Evolutionary conservation across 2,113 vertebrate species (phyloP).

Genomic region (Solea solea): DNA sequence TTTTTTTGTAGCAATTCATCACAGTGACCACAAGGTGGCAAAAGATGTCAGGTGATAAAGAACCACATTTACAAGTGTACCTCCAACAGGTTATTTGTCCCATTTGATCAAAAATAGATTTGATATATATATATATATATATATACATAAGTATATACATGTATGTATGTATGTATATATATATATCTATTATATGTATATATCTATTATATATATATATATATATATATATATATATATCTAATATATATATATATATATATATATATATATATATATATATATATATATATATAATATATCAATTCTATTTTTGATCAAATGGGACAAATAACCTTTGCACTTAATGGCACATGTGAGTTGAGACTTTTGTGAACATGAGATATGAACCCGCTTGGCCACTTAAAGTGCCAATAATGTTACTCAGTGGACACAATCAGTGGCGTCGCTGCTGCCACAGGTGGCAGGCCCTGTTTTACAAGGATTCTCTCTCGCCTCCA

Average conservation of each 20-base stretch:
- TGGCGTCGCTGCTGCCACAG: conserved; percentile 33
- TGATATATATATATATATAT: too few relatives aligned
- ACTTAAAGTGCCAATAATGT: conserved; percentile 21
- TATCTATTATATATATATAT: too few relatives aligned
- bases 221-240: too few relatives aligned
- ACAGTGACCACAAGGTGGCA: conserved; percentile 45
- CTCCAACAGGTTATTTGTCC: too few relatives aligned
- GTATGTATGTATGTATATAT: too few relatives aligned
- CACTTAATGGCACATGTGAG: neutral
- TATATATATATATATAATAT: too few relatives aligned
- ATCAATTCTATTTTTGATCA: neutral
- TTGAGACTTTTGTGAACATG: neutral
- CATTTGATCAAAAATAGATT: too few relatives aligned
- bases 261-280: too few relatives aligned
- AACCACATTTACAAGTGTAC: neutral
- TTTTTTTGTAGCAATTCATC: neutral
- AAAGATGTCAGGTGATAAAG: neutral
- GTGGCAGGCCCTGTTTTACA: conserved; percentile 66
- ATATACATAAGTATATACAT: too few relatives aligned
- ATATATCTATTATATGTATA: too few relatives aligned
- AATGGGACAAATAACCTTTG: neutral
- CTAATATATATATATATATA: too few relatives aligned
- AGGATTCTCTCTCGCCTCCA: conserved; percentile 47
- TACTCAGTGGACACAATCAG: conserved; percentile 19
- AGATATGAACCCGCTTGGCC: conserved; percentile 29